phyloP scores from a whole-genome alignment of 2,113 vertebrate genomes.

The Malurus cyaneus region DNA sequence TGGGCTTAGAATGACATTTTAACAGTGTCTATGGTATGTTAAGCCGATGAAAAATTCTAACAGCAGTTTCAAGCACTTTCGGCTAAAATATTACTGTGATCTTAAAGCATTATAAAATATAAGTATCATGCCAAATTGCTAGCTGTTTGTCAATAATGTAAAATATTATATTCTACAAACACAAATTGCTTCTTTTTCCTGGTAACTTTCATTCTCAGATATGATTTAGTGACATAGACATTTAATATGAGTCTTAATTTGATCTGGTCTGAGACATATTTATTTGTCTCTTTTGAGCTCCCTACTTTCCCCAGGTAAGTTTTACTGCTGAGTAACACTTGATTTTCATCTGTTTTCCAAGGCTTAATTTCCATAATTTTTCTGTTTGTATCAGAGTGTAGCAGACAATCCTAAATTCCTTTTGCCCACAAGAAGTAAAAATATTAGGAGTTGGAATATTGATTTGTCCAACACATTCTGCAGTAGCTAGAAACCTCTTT shows the following conservation, averaged over 20 bases:
- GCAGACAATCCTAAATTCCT: not conserved
- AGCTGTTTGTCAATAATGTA: not conserved
- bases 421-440: not conserved
- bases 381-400: not conserved
- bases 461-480: not conserved
- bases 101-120: not conserved
- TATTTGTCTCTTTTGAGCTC: not conserved
- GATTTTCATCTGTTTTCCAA: not conserved
- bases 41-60: slow-evolving; percentile 41
- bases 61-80: slow-evolving; percentile 30
- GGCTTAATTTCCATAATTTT: not conserved
- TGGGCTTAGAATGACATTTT: slow-evolving; percentile 62
- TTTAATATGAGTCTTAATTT: not conserved
- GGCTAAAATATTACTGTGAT: not conserved
- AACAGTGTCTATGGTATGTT: slow-evolving; percentile 54
- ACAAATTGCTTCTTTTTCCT: not conserved
- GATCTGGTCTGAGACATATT: not conserved
- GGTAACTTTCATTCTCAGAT: not conserved
- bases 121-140: not conserved
- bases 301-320: not conserved
- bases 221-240: not conserved
- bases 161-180: not conserved
- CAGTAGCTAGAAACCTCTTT: not conserved
- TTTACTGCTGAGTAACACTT: not conserved
- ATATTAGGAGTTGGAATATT: not conserved